These are phyloP conservation scores for Anoplopoma fimbria DNA, from an alignment of 2,113 vertebrate genomes.

Conservation along the genomic window DNA sequence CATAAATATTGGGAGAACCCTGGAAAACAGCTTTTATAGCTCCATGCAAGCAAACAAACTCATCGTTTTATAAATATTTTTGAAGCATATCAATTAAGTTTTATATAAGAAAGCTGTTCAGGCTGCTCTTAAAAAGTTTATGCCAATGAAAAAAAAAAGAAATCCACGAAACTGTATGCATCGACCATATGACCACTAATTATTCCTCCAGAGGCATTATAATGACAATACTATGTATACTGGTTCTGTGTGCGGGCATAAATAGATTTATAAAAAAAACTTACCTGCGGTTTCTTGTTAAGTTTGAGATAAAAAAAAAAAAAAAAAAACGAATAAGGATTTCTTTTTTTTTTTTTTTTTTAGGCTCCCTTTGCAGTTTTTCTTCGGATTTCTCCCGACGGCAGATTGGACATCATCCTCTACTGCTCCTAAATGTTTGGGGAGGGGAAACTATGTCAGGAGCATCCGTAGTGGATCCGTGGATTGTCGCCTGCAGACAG, in stretches of 20 bases:
- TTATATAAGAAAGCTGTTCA: background rate
- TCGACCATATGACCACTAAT: background rate
- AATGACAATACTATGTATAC: background rate
- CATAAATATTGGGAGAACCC: slow-evolving; percentile 23
- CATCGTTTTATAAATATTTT: slow-evolving; percentile 18
- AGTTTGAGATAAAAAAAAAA: slow-evolving; percentile 41
- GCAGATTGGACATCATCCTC: background rate
- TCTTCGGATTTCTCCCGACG: background rate
- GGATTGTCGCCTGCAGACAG: slow-evolving; percentile 40
- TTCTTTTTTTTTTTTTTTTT: background rate
- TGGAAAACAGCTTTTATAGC: background rate
- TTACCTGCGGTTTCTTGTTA: slow-evolving; percentile 41
- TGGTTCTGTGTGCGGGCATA: background rate
- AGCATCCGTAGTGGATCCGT: slow-evolving; percentile 16
- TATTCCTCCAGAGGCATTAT: background rate
- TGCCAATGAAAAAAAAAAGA: background rate
- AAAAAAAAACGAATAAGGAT: background rate
- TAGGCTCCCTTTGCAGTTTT: slow-evolving; percentile 15
- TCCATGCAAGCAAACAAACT: background rate
- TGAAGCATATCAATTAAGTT: background rate
- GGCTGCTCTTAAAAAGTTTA: slow-evolving; percentile 3
- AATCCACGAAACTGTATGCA: background rate
- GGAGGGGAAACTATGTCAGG: background rate
- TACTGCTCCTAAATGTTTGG: background rate
- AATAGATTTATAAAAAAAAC: background rate